Conservation (phyloP, 2,113 vertebrate species). For the Larimichthys polyactis region DNA sequence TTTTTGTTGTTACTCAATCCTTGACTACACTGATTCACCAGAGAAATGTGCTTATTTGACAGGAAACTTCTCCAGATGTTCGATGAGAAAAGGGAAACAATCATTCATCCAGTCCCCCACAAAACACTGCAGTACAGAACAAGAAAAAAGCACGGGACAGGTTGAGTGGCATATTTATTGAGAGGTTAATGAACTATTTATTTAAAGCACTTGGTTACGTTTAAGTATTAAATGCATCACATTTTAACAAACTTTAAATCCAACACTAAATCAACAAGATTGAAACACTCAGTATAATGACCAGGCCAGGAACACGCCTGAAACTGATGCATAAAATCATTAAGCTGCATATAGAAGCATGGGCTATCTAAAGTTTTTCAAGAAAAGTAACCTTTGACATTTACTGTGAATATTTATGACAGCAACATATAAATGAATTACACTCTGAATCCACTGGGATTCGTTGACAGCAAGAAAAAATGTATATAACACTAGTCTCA, state of each 20-base stretch:
- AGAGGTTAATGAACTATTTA: not conserved
- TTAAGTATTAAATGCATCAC: not conserved
- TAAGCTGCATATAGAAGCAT: not conserved
- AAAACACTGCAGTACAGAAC: not conserved
- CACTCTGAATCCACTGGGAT: too few species aligned
- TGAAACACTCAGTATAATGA: not conserved
- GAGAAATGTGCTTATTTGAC: not conserved
- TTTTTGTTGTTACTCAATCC: not conserved
- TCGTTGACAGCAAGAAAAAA: too few species aligned
- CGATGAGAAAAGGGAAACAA: slow-evolving; percentile 16
- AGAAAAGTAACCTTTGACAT: not conserved
- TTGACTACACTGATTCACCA: not conserved
- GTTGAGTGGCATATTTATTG: not conserved
- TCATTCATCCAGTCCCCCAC: too few species aligned
- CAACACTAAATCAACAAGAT: not conserved
- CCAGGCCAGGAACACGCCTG: not conserved
- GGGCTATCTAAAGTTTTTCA: not conserved
- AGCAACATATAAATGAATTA: too few species aligned
- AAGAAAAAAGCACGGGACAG: not conserved
- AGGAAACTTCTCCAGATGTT: slow-evolving; percentile 31
- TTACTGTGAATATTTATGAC: not conserved
- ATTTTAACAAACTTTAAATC: not conserved
- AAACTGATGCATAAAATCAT: not conserved
- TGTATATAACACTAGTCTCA: too few species aligned
- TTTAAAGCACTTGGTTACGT: not conserved